phyloP scores from a whole-genome alignment of 2,888 invertebrate genomes.

The Euphydryas editha region DNA sequence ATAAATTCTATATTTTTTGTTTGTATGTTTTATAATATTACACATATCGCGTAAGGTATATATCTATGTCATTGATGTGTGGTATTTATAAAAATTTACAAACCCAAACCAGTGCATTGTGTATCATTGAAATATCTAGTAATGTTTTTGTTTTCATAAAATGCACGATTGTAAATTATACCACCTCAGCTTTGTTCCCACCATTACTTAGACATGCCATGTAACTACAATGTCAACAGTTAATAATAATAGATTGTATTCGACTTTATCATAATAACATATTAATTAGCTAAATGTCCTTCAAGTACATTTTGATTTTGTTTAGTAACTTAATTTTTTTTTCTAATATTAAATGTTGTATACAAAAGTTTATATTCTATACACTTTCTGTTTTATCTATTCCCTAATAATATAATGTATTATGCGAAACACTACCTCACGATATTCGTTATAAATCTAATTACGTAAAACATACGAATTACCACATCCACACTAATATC shows the following conservation, averaged over 20 bases:
- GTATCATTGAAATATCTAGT: slow-evolving; percentile 10
- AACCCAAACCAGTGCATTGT: background rate
- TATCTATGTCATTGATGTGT: too few species aligned
- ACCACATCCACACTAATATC: slow-evolving; percentile 11
- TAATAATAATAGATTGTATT: slow-evolving; percentile 24
- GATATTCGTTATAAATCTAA: slow-evolving; percentile 15
- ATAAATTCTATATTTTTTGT: too few species aligned
- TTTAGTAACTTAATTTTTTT: background rate
- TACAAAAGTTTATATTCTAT: too few species aligned
- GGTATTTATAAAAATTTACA: too few species aligned
- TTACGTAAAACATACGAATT: slow-evolving; percentile 16
- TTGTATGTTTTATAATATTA: too few species aligned
- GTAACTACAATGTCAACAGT: slow-evolving; percentile 35
- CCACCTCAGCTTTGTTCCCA: slow-evolving; percentile 35
- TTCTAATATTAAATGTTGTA: too few species aligned
- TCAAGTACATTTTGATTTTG: background rate
- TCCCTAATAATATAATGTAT: background rate
- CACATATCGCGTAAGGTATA: too few species aligned
- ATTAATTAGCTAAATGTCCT: slow-evolving; percentile 5
- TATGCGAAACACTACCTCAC: background rate
- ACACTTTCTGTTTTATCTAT: background rate
- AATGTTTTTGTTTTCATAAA: slow-evolving; percentile 19
- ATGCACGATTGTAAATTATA: slow-evolving; percentile 26
- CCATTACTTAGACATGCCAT: slow-evolving; percentile 32
- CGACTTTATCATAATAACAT: slow-evolving; percentile 17